Percentiles rank a stretch among this genome's conserved stretches.
Evolutionary conservation across 2,797 vertebrate species (phyloP).

Genomic region (Sebastes trivittatus): DNA sequence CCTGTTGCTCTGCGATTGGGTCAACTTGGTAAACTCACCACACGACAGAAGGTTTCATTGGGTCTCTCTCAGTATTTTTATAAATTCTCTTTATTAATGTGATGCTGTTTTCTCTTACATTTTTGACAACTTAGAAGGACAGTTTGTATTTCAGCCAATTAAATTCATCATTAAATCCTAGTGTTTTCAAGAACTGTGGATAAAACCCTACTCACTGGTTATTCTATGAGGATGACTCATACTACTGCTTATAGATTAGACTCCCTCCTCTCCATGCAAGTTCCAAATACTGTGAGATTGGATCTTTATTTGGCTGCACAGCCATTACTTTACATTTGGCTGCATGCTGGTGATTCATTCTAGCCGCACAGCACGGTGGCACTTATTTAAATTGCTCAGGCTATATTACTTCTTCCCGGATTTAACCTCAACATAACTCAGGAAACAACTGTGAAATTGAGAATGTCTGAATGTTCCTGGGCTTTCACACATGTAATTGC

Average conservation of each 20-base stretch:
- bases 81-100: too few species aligned
- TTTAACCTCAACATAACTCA: conserved; percentile 10
- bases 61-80: not conserved
- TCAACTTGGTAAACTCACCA: too few species aligned
- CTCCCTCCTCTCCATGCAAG: conserved; percentile 22
- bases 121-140: not conserved
- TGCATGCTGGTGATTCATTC: conserved; percentile 33
- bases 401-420: not conserved
- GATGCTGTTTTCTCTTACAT: not conserved
- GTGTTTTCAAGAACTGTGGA: not conserved
- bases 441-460: conserved; percentile 12
- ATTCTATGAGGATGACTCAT: conserved; percentile 34
- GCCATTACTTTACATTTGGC: conserved; percentile 29
- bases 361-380: conserved; percentile 6
- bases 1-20: too few species aligned
- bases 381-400: conserved; percentile 40
- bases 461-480: not conserved
- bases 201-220: conserved; percentile 8
- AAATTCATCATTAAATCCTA: not conserved
- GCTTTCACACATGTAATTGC: not conserved
- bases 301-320: conserved; percentile 16
- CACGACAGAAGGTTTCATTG: not conserved
- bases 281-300: conserved; percentile 2
- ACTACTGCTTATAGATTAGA: conserved; percentile 18
- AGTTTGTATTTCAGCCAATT: not conserved